Evolutionary conservation across 2,797 vertebrate genomes (phyloP), one percentile per base, ranked within the genome.

Genomic region (Melanogrammus aeglefinus): DNA sequence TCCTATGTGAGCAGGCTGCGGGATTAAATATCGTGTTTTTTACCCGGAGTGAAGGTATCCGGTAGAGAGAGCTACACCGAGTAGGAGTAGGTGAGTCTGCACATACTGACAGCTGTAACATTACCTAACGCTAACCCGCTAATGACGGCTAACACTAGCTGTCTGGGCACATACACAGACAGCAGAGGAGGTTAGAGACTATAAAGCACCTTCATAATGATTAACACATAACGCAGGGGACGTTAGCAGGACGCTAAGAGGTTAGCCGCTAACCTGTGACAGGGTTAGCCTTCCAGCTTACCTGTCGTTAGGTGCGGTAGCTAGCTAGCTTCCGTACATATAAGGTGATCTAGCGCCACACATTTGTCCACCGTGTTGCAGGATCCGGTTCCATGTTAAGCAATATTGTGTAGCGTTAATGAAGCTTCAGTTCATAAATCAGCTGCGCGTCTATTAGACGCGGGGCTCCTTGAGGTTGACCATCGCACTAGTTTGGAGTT

Each of bases 31-130:
- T 31, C 24, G 76, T 75, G 38, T 72, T 8, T 69, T 41, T 5
- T 8, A 16, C 47, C 76, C 6, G 35, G 84, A 81, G 76, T 78
- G 41, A 69, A 27, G 78, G 82, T 79, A 44, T 85, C 80, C 75
- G 9, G 72, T 73, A 74, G 77, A 77, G 35, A n/a, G n/a, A 77
- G 73, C 76, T 38, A 66, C 74, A 74, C 80, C 79, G 79, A 24
- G 41, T 8, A 14, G 57, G 14, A 79, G 35, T 83, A 57, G 90
- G 92, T 92, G 77, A 91, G 91, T 90, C 35, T 78, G 38, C 69
- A 75, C 72, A 14, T 69, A 76, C 27, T 86, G 83, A 88, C 84
- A 89, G 84, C 81, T 89, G 82, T 7, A 78, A 21, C 31, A 36
- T 38, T 76, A 75, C n/a, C 71, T 24, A 81, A 24, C 29, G n/a